phyloP scores from a whole-genome alignment of 2,888 invertebrate genomes.

The Melipona beecheii region DNA sequence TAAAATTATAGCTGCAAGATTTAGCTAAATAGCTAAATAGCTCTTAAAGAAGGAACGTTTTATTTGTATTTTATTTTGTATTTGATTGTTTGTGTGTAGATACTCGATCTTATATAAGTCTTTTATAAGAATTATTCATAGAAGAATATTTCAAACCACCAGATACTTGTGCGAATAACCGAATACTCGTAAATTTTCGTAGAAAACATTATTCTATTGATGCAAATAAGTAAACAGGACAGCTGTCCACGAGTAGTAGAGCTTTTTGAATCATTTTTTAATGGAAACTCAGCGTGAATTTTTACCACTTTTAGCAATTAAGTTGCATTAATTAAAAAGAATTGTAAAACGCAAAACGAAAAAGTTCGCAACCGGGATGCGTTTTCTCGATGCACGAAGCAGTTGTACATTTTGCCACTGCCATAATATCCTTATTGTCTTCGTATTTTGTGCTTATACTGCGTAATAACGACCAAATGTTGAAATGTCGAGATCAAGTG shows the following conservation, averaged over 20 bases:
- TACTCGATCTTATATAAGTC: not conserved
- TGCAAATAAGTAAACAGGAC: not conserved
- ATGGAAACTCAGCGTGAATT: conserved; percentile 1
- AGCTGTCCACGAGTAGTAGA: not conserved
- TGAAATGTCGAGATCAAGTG: not conserved
- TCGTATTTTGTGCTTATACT: not conserved
- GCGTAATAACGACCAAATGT: conserved; percentile 4
- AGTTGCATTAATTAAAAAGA: not conserved
- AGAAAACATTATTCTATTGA: conserved; percentile 2
- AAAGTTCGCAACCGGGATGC: not conserved
- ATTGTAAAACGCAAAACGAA: not conserved
- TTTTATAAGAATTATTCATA: not conserved
- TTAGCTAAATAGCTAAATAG: not conserved
- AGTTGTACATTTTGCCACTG: conserved; percentile 32
- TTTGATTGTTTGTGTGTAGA: not conserved
- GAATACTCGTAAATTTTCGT: not conserved
- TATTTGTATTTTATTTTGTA: not conserved
- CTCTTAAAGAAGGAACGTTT: not conserved
- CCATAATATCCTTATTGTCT: conserved; percentile 18
- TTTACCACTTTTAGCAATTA: conserved; percentile 21
- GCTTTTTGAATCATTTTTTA: not conserved
- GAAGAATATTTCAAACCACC: not conserved
- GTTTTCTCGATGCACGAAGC: not conserved
- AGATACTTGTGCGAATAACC: not conserved
- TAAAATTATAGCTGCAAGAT: not conserved